Evolutionary conservation across 2,888 invertebrate genomes (phyloP).

Genomic region (Apotomis betuletana): DNA sequence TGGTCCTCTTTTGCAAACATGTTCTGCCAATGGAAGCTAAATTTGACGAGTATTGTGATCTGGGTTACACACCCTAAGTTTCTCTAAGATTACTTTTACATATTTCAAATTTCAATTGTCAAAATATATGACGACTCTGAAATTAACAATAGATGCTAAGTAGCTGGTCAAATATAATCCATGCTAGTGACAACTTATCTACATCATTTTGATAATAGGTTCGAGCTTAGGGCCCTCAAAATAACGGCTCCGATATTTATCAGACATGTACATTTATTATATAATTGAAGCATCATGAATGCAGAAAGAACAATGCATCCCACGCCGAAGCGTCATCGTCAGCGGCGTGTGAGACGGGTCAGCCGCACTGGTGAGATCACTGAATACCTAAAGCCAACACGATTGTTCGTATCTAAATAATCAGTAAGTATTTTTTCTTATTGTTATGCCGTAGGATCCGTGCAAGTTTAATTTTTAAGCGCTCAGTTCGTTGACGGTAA

Average conservation of each 20-base stretch:
- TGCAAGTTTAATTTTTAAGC: not conserved
- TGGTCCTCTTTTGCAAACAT: too few species aligned
- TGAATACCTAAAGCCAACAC: constrained; percentile 12
- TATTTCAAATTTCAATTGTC: too few species aligned
- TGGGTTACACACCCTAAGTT: too few species aligned
- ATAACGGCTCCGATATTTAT: not conserved
- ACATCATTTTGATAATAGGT: not conserved
- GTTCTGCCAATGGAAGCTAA: too few species aligned
- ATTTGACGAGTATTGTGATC: too few species aligned
- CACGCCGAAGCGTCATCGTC: constrained; percentile 28
- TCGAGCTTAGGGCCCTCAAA: not conserved
- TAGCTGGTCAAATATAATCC: too few species aligned
- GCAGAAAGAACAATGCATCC: constrained; percentile 28
- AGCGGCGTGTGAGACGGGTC: constrained; percentile 19
- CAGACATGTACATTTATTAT: constrained; percentile 6
- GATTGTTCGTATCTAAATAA: constrained; percentile 25
- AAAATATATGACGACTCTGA: too few species aligned
- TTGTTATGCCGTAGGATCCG: not conserved
- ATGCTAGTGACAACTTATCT: too few species aligned
- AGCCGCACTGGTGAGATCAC: constrained; percentile 24
- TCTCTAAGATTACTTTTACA: too few species aligned
- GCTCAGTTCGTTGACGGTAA: too few species aligned
- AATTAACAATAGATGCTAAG: too few species aligned
- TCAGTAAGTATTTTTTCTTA: not conserved
- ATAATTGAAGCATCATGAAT: constrained; percentile 19